phyloP scores from a whole-genome alignment of 2,888 invertebrate species.

The Frankliniella intonsa region DNA sequence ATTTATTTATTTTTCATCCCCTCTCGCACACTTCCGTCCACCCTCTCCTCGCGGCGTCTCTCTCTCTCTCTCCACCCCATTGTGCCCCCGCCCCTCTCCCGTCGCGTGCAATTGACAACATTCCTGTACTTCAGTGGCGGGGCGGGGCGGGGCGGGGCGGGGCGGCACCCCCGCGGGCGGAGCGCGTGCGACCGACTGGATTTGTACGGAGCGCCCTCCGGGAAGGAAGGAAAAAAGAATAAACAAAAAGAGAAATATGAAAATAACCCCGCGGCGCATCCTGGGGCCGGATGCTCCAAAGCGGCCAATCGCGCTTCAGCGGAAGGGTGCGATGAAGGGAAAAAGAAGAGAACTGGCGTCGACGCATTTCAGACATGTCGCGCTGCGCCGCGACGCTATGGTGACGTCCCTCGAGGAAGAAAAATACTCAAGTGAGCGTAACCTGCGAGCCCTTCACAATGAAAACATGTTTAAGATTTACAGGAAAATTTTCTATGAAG shows the following conservation, averaged over 20 bases:
- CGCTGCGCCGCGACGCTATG: not conserved
- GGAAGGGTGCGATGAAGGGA: no score
- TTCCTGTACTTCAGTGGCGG: not conserved
- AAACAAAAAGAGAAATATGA: not conserved
- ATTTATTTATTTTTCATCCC: not conserved
- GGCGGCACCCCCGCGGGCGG: not conserved
- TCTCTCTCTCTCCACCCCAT: not conserved
- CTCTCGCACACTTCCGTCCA: not conserved
- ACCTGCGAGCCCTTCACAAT: not conserved
- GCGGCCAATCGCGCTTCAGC: not conserved
- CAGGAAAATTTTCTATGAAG: no score
- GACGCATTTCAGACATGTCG: not conserved
- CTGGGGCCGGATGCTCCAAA: not conserved
- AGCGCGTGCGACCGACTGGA: slow-evolving; percentile 5
- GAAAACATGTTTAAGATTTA: no score
- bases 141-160: not conserved
- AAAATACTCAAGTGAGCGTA: no score
- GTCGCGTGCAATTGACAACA: slow-evolving; percentile 14
- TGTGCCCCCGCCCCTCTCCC: not conserved
- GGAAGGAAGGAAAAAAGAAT: not conserved
- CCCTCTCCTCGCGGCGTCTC: not conserved
- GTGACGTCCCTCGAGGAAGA: no score
- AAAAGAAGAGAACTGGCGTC: no score
- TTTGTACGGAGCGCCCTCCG: not conserved
- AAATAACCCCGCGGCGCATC: no score